Evolutionary conservation across 2,113 vertebrate species (phyloP), one percentile per base, ranked within the genome.

Genomic region (Nesoenas mayeri): DNA sequence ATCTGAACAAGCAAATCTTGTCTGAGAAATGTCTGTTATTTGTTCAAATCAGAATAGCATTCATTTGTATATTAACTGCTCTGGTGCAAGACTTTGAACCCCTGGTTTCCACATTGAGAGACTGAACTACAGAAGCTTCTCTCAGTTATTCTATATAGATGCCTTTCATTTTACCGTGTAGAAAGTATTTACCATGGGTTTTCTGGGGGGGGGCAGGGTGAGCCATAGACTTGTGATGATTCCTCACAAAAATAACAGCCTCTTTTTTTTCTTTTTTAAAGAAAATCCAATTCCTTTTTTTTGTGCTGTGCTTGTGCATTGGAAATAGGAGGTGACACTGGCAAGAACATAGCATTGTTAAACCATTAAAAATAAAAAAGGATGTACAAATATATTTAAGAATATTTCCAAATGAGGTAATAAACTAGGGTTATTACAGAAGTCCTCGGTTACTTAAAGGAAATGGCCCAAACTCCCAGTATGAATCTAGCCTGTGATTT

Each of bases 111-210:
- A 36, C 36, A 74, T 51, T 47, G 40, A 74, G 58, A 69, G 47
- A 29, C 26, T 38, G 53, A 79, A 47, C 28, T 78, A n/a, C 21
- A 57, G 65, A 54, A 70, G 69, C 26, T 81, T 10, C 10, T 36
- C 47, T 92, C 83, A 54, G 38, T n/a, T 57, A 34, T 32, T 79
- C 69, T 73, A 14, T n/a, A 18, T 6, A 40, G 58, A 9, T 42
- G 31, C n/a, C 28, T 83, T 70, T 40, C 26, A 58, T 69, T 78
- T 25, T 40, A 10, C 40, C 44, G 1, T 19, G 19, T 28, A 65
- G 17, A 48, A 8, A 69, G 24, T 21, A 38, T 5, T 5, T 47
- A 24, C 12, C 13, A 14, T 13, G 14, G 21, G 5, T 0, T 4
- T 56, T 89, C 48, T 81, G 70, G 50, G 34, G 25, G 44, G 10